These are phyloP conservation scores for Drosophila pseudoananassae DNA, from an alignment of 1,140 invertebrate species.

Conservation along the genomic window DNA sequence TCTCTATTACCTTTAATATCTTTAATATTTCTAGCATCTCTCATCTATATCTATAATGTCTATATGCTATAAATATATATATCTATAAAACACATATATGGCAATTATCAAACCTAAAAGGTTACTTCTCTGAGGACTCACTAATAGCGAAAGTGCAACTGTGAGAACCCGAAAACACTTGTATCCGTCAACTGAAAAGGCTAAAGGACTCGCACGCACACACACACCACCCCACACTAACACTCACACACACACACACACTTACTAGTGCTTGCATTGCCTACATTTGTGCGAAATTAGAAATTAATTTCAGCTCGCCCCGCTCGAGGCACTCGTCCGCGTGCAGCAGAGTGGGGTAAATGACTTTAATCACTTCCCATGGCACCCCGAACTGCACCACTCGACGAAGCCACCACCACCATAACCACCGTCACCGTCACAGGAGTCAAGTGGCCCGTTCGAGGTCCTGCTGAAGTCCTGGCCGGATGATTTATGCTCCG, in stretches of 20 bases:
- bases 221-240: neutral
- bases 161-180: conserved; percentile 3
- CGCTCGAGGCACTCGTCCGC: conserved; percentile 12
- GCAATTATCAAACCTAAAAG: neutral
- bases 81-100: no score
- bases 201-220: neutral
- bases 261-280: conserved; percentile 44
- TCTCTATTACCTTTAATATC: no score
- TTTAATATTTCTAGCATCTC: no score
- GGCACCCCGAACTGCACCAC: conserved; percentile 39
- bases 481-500: conserved; percentile 71
- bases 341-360: conserved; percentile 74
- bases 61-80: no score
- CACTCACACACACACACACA: neutral
- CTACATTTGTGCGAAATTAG: conserved; percentile 78
- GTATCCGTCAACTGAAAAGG: neutral
- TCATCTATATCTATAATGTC: no score
- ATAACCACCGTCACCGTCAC: neutral
- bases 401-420: conserved; percentile 7
- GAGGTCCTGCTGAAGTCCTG: neutral
- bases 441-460: conserved; percentile 29
- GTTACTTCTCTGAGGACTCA: neutral
- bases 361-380: conserved; percentile 82
- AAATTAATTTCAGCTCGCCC: conserved; percentile 70
- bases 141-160: conserved; percentile 1